Percentiles rank a stretch among this genome's conserved stretches.
These are phyloP conservation scores for Pica pica DNA, from an alignment of 2,113 vertebrate genomes.

Conservation along the genomic window DNA sequence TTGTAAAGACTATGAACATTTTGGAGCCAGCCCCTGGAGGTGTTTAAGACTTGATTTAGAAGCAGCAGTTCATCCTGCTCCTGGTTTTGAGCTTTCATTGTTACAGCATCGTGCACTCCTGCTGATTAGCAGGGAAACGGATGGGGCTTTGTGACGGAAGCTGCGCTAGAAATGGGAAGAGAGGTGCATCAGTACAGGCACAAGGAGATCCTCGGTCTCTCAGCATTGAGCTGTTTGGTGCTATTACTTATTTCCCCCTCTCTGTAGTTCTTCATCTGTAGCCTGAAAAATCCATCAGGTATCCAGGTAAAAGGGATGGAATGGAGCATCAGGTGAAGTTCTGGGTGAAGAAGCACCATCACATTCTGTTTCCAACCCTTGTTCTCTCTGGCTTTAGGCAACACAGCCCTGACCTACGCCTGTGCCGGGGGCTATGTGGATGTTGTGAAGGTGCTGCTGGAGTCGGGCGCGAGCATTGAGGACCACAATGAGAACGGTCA, in stretches of 20 bases:
- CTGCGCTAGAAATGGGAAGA: background rate
- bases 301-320: background rate
- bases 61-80: background rate
- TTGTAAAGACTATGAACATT: accelerated
- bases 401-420: constrained; percentile 95
- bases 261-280: background rate
- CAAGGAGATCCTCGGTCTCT: background rate
- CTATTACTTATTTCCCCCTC: background rate
- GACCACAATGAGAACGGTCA: constrained; percentile 99
- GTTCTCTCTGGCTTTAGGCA: constrained; percentile 74
- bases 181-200: no score
- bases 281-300: accelerated
- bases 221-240: background rate
- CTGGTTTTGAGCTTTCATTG: background rate
- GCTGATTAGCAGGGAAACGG: background rate
- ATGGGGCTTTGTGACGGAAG: background rate
- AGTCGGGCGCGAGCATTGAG: constrained; percentile 97
- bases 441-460: constrained; percentile 95
- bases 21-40: background rate
- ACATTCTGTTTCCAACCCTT: background rate
- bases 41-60: background rate
- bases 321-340: background rate
- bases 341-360: background rate
- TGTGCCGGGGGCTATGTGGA: constrained; percentile 98
- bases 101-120: accelerated